Evolutionary conservation across 1,140 invertebrate genomes (phyloP), one percentile per base, ranked within the genome.

Genomic region (Drosophila watanabei): DNA sequence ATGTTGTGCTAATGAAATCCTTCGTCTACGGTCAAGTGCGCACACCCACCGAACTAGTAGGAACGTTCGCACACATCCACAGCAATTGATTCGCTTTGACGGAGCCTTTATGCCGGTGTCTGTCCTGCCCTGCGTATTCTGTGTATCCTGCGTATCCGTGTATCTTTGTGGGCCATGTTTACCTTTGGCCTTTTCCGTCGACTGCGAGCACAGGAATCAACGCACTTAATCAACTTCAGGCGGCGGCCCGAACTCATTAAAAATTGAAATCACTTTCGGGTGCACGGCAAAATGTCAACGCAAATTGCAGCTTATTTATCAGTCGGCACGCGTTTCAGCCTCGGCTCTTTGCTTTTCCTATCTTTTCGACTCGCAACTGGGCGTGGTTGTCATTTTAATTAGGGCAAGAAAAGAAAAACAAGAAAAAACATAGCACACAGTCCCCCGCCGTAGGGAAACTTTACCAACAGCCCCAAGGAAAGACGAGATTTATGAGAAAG

Each of bases 261-360:
- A 89, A 88, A 84, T 89, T 84, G 78, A 89, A 89, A 89, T 86
- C 79, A 89, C 86, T 86, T 79, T 71, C 63, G 59, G 48, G 52
- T 65, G 63, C 80, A 68, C 73, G 85, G 65, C 39, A 82, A 91
- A 88, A 91, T 88, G 88, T 91, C 88, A 91, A 91, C 88, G 75
- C 72, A 91, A 91, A 91, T 88, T 91, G 79, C 83, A 91, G 88
- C 88, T 84, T 91, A 88, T 91, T 91, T 91, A 78, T 91, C 88
- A 91, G 78, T 85, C 80, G 45, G 58, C 54, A 60, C 43, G 75
- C 63, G 58, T 81, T 84, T 63, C 41, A 41, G 39, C 28, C 41
- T 35, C 18, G 33, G 35, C n/a, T 52, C 37, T 72, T 54, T 37
- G 37, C 45, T 14, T 54, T 48, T 20, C 28, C 49, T 57, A 69